Percentiles rank a stretch among this genome's conserved stretches.
Evolutionary conservation across 2,113 vertebrate species (phyloP).

Genomic region (Heterotilapia buettikoferi): DNA sequence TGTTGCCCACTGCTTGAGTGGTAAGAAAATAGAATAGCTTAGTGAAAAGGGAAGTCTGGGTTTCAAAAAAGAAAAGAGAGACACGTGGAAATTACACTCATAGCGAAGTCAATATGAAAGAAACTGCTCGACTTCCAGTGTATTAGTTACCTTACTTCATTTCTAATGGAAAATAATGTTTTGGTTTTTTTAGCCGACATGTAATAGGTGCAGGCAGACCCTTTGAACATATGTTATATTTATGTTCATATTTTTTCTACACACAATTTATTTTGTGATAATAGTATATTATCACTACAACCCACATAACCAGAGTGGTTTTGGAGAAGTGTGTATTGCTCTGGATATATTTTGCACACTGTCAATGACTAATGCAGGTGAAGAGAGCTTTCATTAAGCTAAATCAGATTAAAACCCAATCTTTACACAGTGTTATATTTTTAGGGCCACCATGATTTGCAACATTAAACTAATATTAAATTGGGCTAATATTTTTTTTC

Average conservation of each 20-base stretch:
- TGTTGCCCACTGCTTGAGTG: background rate
- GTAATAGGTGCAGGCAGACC: background rate
- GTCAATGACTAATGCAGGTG: background rate
- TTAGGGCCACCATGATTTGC: rapidly evolving
- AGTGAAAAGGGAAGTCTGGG: background rate
- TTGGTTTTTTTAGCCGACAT: background rate
- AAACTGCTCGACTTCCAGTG: background rate
- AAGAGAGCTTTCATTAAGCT: background rate
- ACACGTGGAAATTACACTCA: background rate
- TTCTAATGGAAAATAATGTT: background rate
- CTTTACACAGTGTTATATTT: background rate
- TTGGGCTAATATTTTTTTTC: background rate
- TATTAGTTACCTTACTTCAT: background rate
- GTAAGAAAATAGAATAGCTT: background rate
- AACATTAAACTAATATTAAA: background rate
- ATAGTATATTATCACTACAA: background rate
- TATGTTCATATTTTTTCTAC: background rate
- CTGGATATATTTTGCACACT: background rate
- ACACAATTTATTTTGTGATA: background rate
- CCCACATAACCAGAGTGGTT: background rate
- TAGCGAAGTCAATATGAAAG: background rate
- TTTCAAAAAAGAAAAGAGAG: background rate
- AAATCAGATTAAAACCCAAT: background rate
- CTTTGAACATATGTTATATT: background rate
- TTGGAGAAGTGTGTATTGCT: background rate